Percentiles rank a stretch among this genome's conserved stretches.
These are phyloP conservation scores for Nesidiocoris tenuis DNA, from an alignment of 2,888 invertebrate species.

Conservation along the genomic window DNA sequence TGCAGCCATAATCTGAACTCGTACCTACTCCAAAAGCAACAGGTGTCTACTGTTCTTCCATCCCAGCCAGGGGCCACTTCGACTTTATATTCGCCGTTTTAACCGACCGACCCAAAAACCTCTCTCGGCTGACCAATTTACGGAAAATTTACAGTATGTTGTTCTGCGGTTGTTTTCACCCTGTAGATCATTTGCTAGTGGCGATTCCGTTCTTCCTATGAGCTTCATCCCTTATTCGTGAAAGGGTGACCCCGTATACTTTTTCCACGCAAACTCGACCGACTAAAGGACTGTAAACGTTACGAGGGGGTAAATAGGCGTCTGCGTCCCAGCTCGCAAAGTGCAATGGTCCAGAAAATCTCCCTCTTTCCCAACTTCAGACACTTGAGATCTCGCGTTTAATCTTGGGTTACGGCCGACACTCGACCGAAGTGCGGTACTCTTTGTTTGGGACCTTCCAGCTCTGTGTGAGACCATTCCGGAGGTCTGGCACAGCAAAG, in stretches of 20 bases:
- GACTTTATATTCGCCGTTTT: not conserved
- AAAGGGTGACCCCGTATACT: not conserved
- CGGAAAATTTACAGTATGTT: not conserved
- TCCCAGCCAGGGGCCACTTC: not conserved
- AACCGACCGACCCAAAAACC: not conserved
- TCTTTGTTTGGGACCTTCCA: not conserved
- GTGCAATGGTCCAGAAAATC: constrained; percentile 33
- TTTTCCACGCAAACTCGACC: not conserved
- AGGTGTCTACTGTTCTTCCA: constrained; percentile 14
- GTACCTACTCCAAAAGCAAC: constrained; percentile 18
- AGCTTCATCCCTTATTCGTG: not conserved
- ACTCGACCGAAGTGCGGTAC: not conserved
- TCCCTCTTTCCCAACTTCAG: constrained; percentile 11
- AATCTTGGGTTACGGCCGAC: not conserved
- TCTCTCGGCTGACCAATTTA: not conserved
- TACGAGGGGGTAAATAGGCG: not conserved
- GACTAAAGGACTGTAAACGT: too few species aligned
- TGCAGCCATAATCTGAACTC: constrained; percentile 23
- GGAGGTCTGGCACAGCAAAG: not conserved
- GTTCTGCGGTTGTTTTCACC: not conserved
- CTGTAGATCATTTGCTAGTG: not conserved
- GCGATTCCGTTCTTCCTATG: not conserved
- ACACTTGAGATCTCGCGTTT: not conserved
- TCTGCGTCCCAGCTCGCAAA: constrained; percentile 6
- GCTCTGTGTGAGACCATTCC: not conserved